phyloP scores from a whole-genome alignment of 2,797 vertebrate species.

The Alca torda region DNA sequence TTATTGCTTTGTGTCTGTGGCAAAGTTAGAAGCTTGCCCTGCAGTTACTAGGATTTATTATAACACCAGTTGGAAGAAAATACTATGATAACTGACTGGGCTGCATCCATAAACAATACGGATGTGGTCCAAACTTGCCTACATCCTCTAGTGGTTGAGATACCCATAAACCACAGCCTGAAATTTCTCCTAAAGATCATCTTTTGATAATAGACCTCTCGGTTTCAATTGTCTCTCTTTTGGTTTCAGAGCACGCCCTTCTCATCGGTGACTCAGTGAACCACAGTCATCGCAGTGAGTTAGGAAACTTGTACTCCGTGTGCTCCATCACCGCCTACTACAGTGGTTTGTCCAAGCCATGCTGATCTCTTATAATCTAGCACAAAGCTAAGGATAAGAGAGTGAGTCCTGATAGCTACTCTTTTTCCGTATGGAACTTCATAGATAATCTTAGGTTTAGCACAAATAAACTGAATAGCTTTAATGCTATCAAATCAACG shows the following conservation, averaged over 20 bases:
- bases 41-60: background rate
- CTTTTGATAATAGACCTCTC: background rate
- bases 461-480: background rate
- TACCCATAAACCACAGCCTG: background rate
- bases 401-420: background rate
- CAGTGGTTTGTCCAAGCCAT: background rate
- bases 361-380: background rate
- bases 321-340: slow-evolving; percentile 5
- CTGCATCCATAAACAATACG: background rate
- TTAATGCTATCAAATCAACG: background rate
- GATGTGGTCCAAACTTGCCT: background rate
- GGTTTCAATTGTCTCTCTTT: background rate
- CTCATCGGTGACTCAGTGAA: background rate
- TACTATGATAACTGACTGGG: background rate
- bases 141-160: background rate
- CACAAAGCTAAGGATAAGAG: background rate
- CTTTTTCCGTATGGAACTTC: background rate
- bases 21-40: background rate
- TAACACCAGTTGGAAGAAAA: background rate
- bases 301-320: background rate
- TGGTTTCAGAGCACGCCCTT: background rate
- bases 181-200: background rate
- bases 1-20: background rate
- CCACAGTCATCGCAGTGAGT: background rate
- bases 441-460: background rate